Evolutionary conservation across 1,140 invertebrate species (phyloP), one percentile per base, ranked within the genome.

Genomic region (Calephelis nemesis): DNA sequence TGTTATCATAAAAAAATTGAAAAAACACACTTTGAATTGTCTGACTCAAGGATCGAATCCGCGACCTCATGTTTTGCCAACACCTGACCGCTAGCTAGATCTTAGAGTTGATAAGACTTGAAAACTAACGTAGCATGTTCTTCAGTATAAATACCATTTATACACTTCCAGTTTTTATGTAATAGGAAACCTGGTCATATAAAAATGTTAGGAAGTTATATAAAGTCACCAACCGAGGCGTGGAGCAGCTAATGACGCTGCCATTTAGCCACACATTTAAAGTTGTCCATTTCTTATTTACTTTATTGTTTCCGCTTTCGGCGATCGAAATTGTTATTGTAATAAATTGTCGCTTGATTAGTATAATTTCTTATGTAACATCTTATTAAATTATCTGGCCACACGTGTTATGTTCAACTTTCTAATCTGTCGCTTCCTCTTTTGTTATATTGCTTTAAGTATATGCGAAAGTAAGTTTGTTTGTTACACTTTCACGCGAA

Each of bases 291-390:
- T 54, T 15, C 49, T 52, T 52, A 52, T 49, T 10, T 5, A n/a
- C 48, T 15, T 19, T 52, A 15, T 52, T 52, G 13, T 52, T 7
- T 52, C 49, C 50, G 50, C 12, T 52, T 52, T 19, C 13, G 13
- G 6, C 50, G 50, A 45, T 45, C 6, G 8, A 45, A 45, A 45
- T 7, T 7, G 30, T 30, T 30, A 45, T 52, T 52, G 2, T 19
- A 19, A 52, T 52, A 52, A 52, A 52, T 52, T 52, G 50, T 52
- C 50, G 50, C 50, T 52, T 52, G 50, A 52, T 52, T 15, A 52
- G 50, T 52, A n/a, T 52, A 45, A 45, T 45, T 45, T 9, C 42
- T 45, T 52, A 52, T 15, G 15, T 15, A 52, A 52, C 50, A 19
- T 15, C n/a, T 52, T 45, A 45, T 7, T 50, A 50, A 13, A 50